phyloP scores from a whole-genome alignment of 2,113 vertebrate genomes.

The Dipodomys merriami region DNA sequence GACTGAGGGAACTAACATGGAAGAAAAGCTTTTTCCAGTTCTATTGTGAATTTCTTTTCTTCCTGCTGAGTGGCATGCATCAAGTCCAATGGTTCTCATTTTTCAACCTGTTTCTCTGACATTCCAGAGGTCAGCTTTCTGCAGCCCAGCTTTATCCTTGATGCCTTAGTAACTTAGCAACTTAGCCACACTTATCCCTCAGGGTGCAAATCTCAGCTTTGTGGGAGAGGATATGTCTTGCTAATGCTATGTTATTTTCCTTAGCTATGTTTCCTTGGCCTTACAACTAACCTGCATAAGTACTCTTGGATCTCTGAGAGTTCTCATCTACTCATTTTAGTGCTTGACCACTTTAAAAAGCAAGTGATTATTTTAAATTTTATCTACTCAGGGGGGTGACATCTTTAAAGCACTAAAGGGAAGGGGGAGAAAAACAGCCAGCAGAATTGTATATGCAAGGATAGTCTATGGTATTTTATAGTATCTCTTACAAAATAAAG shows the following conservation, averaged over 20 bases:
- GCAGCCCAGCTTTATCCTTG: background rate
- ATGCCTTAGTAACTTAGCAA: background rate
- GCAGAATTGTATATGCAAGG: background rate
- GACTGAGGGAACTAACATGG: background rate
- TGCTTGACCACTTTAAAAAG: background rate
- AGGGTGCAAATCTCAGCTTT: background rate
- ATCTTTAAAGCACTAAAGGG: background rate
- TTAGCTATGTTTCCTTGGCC: background rate
- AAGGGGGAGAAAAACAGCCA: background rate
- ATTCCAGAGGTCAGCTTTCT: background rate
- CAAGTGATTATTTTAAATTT: constrained; percentile 19
- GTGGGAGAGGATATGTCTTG: rapidly evolving
- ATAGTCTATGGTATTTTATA: background rate
- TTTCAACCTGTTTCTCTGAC: background rate
- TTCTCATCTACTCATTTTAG: background rate
- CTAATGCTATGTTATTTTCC: background rate
- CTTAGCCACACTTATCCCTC: background rate
- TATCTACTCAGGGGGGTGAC: background rate
- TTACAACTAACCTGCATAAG: background rate
- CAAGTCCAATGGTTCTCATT: background rate
- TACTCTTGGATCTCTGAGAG: background rate
- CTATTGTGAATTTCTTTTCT: background rate
- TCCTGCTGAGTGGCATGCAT: background rate
- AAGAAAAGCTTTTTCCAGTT: background rate
- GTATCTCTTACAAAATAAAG: background rate